Evolutionary conservation across 2,797 vertebrate species (phyloP).

Genomic region (Tolypeutes matacus): DNA sequence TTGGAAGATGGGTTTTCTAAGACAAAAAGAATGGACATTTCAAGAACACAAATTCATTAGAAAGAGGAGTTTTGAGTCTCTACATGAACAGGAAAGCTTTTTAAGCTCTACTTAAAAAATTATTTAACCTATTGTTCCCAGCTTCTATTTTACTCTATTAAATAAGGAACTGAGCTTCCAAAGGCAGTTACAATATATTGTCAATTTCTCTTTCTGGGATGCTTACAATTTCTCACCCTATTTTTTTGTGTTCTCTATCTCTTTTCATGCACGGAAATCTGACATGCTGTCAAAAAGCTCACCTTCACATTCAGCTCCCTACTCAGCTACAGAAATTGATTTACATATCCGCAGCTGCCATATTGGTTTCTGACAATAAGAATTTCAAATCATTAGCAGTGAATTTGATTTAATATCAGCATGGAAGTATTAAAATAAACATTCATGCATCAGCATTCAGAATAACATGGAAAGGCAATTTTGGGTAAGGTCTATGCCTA

Average conservation of each 20-base stretch:
- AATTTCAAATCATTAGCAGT: neutral
- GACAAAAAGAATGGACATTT: conserved; percentile 44
- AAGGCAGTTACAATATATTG: neutral
- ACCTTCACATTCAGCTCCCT: neutral
- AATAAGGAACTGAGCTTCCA: conserved; percentile 19
- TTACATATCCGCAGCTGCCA: neutral
- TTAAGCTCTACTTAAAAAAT: conserved; percentile 61
- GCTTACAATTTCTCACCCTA: conserved; percentile 2
- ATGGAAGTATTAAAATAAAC: neutral
- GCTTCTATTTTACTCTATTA: conserved; percentile 40
- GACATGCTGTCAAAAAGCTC: neutral
- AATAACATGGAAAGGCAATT: neutral
- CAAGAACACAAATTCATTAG: conserved; percentile 44
- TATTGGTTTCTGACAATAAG: neutral
- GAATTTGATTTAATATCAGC: neutral
- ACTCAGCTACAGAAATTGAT: neutral
- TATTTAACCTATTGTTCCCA: conserved; percentile 49
- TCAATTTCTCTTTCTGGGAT: conserved; percentile 35
- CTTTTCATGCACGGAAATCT: neutral
- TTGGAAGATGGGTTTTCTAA: conserved; percentile 18
- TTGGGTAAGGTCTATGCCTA: neutral
- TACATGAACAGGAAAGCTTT: conserved; percentile 71
- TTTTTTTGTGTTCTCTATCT: neutral
- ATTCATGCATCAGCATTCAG: neutral
- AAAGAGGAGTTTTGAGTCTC: conserved; percentile 63